phyloP scores from a whole-genome alignment of 2,888 invertebrate species.

The Dryomyza anilis region DNA sequence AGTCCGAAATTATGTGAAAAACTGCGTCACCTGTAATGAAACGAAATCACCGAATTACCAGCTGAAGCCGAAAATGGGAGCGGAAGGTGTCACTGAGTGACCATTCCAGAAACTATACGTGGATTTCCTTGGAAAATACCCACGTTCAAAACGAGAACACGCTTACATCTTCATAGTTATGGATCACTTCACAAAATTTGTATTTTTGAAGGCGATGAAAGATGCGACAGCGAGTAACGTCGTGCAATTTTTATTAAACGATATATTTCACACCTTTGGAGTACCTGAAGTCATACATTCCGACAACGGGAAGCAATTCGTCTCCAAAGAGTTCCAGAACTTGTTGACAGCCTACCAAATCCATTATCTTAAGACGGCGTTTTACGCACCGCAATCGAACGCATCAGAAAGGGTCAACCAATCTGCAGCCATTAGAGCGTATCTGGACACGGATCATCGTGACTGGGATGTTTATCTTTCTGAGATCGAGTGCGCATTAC shows the following conservation, averaged over 20 bases:
- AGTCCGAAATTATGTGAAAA: background rate
- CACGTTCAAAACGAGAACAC: too few species aligned
- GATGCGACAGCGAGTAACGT: constrained; percentile 22
- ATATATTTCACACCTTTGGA: constrained; percentile 40
- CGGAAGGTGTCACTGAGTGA: background rate
- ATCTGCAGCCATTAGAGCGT: constrained; percentile 41
- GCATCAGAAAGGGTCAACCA: constrained; percentile 48
- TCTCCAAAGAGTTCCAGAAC: constrained; percentile 28
- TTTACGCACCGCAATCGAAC: too few species aligned
- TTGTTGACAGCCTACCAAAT: constrained; percentile 33
- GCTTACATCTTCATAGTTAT: constrained; percentile 23
- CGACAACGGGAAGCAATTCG: constrained; percentile 43
- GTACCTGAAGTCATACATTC: constrained; percentile 35
- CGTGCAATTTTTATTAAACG: constrained; percentile 28
- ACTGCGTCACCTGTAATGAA: too few species aligned
- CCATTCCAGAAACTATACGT: constrained; percentile 32
- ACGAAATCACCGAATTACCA: too few species aligned
- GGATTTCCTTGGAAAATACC: too few species aligned
- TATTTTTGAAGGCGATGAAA: too few species aligned
- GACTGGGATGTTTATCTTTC: constrained; percentile 27
- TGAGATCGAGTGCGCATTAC: constrained; percentile 26
- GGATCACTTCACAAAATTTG: too few species aligned
- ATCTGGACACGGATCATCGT: too few species aligned
- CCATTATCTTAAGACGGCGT: constrained; percentile 35
- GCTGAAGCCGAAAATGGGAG: background rate